Evolutionary conservation across 2,888 invertebrate genomes (phyloP).

Genomic region (Eilema caniola): DNA sequence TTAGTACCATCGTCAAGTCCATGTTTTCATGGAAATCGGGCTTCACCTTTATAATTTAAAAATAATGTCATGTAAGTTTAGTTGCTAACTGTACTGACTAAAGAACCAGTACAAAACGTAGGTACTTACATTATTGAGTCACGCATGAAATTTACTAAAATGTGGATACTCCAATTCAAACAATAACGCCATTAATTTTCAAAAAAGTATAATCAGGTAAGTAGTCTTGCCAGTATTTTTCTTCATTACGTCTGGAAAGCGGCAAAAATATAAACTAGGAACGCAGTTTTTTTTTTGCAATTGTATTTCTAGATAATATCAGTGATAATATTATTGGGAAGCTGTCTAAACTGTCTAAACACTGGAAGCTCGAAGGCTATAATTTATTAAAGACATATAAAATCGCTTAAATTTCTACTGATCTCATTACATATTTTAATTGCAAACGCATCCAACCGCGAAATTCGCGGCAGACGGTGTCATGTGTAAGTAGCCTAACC

Average conservation of each 20-base stretch:
- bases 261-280: neutral
- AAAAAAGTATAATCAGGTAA: neutral
- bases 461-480: neutral
- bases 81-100: conserved; percentile 5
- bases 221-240: neutral
- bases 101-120: neutral
- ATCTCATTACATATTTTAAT: no score
- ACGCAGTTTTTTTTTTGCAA: neutral
- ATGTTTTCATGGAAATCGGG: no score
- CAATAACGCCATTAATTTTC: neutral
- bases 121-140: neutral
- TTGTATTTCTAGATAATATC: no score
- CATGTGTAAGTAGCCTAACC: neutral
- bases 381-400: no score
- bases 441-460: neutral
- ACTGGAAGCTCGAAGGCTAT: no score
- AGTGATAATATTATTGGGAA: no score
- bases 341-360: no score
- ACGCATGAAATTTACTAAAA: neutral
- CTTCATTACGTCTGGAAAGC: neutral
- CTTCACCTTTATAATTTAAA: no score
- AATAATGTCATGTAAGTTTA: neutral
- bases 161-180: neutral
- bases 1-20: no score
- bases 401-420: no score